Conservation (phyloP, 2,888 invertebrate genomes). For the Cyrtodaria siliqua region DNA sequence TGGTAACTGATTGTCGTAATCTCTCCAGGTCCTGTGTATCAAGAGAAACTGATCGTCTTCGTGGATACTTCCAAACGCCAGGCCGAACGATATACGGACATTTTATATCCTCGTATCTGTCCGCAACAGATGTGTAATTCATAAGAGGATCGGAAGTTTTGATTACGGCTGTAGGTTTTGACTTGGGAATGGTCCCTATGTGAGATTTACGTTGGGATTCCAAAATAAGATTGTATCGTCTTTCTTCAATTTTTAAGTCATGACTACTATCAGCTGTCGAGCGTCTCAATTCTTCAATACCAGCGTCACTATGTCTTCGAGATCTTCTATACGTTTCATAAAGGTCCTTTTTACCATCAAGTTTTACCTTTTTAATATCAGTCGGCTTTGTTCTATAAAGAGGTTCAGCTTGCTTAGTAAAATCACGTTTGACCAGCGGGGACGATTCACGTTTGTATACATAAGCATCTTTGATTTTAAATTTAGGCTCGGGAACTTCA, state of each 20-base stretch:
- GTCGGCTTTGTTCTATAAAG: constrained; percentile 2
- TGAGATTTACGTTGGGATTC: constrained; percentile 13
- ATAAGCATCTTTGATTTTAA: constrained; percentile 51
- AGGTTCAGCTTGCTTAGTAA: constrained; percentile 1
- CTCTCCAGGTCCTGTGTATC: constrained; percentile 44
- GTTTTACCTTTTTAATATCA: not conserved
- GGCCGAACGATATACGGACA: constrained; percentile 39
- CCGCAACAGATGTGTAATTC: constrained; percentile 44
- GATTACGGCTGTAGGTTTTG: constrained; percentile 8
- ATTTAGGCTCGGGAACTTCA: constrained; percentile 21
- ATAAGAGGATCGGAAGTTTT: not conserved
- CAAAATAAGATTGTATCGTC: constrained; percentile 7
- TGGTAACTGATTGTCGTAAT: constrained; percentile 14
- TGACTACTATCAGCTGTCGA: constrained; percentile 15
- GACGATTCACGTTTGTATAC: constrained; percentile 47
- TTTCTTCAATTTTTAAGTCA: constrained; percentile 15
- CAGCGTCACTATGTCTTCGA: constrained; percentile 48
- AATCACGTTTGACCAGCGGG: constrained; percentile 15
- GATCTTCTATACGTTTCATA: constrained; percentile 32
- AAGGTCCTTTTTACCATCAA: constrained; percentile 31
- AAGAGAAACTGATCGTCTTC: constrained; percentile 45
- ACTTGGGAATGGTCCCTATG: not conserved
- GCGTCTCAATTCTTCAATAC: constrained; percentile 28
- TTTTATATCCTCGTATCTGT: constrained; percentile 60
- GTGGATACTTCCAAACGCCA: constrained; percentile 32